Conservation (phyloP, 2,113 vertebrate genomes). For the Emydura subglobosa region DNA sequence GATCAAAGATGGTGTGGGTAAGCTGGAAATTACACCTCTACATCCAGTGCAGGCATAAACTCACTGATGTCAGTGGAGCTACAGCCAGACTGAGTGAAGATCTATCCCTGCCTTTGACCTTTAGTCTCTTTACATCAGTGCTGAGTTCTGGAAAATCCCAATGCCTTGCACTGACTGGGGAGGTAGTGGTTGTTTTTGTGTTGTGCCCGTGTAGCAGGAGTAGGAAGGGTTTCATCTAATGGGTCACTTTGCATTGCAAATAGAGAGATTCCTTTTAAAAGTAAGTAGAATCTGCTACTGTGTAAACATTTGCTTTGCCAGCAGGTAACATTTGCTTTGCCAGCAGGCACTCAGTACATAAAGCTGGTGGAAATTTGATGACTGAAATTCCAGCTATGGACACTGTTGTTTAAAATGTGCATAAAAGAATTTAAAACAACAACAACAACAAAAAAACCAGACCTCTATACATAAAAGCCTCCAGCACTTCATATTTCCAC, state of each 20-base stretch:
- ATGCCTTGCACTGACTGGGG: neutral
- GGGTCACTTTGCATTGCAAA: neutral
- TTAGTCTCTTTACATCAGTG: neutral
- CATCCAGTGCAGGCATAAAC: neutral
- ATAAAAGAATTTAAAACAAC: constrained; percentile 32
- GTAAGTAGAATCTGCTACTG: neutral
- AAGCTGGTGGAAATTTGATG: constrained; percentile 23
- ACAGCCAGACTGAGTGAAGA: neutral
- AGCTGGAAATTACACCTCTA: too few species aligned
- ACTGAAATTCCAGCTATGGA: constrained; percentile 36
- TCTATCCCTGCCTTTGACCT: neutral
- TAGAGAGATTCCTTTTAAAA: neutral
- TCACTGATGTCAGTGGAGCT: neutral
- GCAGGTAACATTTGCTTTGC: neutral
- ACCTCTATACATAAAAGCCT: neutral
- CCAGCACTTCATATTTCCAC: neutral
- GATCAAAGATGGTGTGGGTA: too few species aligned
- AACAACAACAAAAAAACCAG: neutral
- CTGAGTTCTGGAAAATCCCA: neutral
- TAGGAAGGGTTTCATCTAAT: neutral
- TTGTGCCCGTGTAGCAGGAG: accelerated
- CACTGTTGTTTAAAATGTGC: neutral
- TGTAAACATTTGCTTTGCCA: constrained; percentile 26
- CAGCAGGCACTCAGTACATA: neutral
- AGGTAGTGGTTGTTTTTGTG: neutral